These are phyloP conservation scores for Cistogaster globosa DNA, from an alignment of 2,888 invertebrate species.

Conservation along the genomic window DNA sequence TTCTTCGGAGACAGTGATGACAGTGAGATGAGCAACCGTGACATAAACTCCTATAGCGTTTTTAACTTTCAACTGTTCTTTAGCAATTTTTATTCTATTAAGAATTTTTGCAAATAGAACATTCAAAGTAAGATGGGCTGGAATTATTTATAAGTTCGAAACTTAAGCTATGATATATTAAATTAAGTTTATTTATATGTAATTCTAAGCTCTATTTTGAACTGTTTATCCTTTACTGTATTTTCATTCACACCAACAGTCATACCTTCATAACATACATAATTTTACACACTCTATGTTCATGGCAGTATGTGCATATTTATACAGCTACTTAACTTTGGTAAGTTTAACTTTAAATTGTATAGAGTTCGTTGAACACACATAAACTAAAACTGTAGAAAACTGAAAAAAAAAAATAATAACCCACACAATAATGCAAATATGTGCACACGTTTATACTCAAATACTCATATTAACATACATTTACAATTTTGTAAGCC, in stretches of 20 bases:
- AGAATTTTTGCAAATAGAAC: no score
- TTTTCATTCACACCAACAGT: not conserved
- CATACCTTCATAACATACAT: not conserved
- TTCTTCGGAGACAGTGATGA: no score
- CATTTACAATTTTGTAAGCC: slow-evolving; percentile 25
- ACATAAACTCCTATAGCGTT: no score
- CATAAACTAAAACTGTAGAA: slow-evolving; percentile 62
- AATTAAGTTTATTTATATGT: no score
- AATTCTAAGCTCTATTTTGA: not conserved
- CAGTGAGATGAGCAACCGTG: no score
- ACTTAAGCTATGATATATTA: no score
- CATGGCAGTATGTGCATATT: slow-evolving; percentile 1
- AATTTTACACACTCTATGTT: not conserved
- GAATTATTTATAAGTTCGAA: no score
- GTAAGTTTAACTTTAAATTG: slow-evolving; percentile 70
- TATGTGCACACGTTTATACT: not conserved
- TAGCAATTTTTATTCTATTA: no score
- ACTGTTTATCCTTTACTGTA: slow-evolving; percentile 8
- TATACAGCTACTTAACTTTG: slow-evolving; percentile 68
- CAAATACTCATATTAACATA: slow-evolving; percentile 4
- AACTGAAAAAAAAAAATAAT: slow-evolving; percentile 28
- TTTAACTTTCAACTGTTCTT: no score
- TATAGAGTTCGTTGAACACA: slow-evolving; percentile 69
- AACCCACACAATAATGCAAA: slow-evolving; percentile 33
- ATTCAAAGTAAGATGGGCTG: no score